Base-by-base conservation (phyloP, 2,888 invertebrate genomes). In the Acanthopleura granulata region DNA sequence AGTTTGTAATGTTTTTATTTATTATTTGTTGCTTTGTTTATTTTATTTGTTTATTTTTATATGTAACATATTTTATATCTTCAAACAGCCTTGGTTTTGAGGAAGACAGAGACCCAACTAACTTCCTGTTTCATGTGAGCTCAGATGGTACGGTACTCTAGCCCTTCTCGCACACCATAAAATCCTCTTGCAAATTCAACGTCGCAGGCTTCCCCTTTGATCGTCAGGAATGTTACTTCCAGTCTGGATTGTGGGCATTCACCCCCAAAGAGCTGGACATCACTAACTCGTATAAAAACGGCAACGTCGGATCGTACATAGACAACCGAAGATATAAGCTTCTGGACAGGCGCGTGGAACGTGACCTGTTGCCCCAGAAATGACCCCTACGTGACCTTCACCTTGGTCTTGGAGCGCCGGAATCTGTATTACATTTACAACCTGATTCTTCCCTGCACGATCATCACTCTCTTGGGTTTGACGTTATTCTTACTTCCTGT, bases 351-450 rank as follows among this genome's bases (percentile, higher is more conserved):
- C 16, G 18, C 15, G 30, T 25, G 6, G 49, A 15, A 6, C 66
- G 73, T 15, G 22, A 72, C 51, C 62, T 77, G 77, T 62, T 77
- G 77, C 25, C 29, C 62, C 22, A 12, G 27, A 16, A 25, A 71
- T 27, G 75, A 72, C 62, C 73, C 73, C 15, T 74, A 75, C 40
- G 62, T 77, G 1, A 77, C 73, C 16, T 77, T 77, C 75, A 74
- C 61, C 22, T 22, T 75, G 12, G 69, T 75, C 16, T 40, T 77
- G 29, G 27, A 74, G 27, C 57, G 77, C 16, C 62, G 72, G 66
- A 78, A 82, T 25, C 76, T 82, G 79, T 82, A 81, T 75, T 82
- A 80, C 71, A 78, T 78, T 18, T 82, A 78, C 74, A 80, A 82
- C 72, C 76, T 82, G 18, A 77, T 82, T 40, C 77, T 81, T 71